Evolutionary conservation across 2,113 vertebrate species (phyloP).

Genomic region (Protobothrops mucrosquamatus): DNA sequence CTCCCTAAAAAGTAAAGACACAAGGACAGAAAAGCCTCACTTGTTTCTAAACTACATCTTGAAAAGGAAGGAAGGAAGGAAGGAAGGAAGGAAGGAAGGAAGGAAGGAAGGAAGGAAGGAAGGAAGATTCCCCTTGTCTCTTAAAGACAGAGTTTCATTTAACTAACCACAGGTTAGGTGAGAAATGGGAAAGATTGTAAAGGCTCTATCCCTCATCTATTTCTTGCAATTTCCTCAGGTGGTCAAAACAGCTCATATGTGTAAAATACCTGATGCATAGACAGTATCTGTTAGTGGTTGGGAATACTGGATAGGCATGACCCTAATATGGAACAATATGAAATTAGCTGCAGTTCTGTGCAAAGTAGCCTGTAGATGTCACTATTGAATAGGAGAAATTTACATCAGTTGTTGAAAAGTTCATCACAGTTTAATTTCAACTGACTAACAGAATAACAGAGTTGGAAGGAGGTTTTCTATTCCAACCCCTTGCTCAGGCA

Average conservation of each 20-base stretch:
- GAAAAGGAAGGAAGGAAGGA: not conserved
- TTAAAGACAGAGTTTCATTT: not conserved
- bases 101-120: not conserved
- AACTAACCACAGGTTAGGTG: not conserved
- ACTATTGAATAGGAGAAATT: slow-evolving; percentile 1
- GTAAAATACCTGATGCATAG: not conserved
- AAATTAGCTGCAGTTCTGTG: not conserved
- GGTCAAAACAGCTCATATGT: not conserved
- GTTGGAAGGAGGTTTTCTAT: not conserved
- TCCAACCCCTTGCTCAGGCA: not conserved
- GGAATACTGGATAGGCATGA: not conserved
- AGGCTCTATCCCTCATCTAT: not conserved
- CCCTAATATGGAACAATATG: not conserved
- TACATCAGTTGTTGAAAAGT: not conserved
- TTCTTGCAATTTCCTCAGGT: not conserved
- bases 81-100: not conserved
- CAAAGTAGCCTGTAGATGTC: slow-evolving; percentile 19
- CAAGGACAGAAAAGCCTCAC: not conserved
- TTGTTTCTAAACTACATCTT: not conserved
- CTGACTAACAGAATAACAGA: not conserved
- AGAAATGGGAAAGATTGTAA: not conserved
- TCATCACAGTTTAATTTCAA: not conserved
- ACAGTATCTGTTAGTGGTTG: not conserved
- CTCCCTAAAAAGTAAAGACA: not conserved
- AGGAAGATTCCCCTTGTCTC: not conserved